phyloP scores from a whole-genome alignment of 2,113 vertebrate species.

The Corydoras sp. region DNA sequence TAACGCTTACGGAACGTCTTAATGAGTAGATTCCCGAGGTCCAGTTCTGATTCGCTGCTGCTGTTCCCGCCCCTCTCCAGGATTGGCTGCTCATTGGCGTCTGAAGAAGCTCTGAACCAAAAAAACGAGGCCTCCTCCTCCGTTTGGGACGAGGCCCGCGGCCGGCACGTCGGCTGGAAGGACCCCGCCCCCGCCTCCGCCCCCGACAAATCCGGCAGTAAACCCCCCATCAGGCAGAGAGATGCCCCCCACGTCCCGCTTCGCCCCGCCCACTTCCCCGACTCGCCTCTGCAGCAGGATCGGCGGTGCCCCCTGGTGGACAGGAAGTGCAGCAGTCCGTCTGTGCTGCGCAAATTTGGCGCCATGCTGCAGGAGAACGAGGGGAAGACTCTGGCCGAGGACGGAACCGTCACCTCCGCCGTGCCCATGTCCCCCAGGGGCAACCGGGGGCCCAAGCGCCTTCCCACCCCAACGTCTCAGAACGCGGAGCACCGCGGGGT shows the following conservation, averaged over 20 bases:
- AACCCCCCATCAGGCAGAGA: conserved; percentile 61
- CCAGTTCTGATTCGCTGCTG: background rate
- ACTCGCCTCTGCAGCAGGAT: conserved; percentile 51
- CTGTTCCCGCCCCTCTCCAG: conserved; percentile 38
- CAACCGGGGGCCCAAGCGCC: conserved; percentile 51
- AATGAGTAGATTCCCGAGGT: background rate
- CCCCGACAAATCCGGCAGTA: conserved; percentile 54
- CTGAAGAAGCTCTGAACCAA: conserved; percentile 65
- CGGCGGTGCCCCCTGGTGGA: conserved; percentile 57
- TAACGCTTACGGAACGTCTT: too few relatives aligned
- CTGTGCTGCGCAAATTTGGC: conserved; percentile 62
- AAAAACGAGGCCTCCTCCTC: conserved; percentile 54
- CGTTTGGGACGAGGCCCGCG: conserved; percentile 5
- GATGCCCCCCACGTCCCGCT: conserved; percentile 61
- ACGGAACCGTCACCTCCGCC: conserved; percentile 53
- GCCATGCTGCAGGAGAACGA: conserved; percentile 65
- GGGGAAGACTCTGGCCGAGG: conserved; percentile 62
- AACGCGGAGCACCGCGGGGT: conserved; percentile 21
- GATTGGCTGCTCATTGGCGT: conserved; percentile 45
- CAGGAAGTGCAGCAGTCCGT: conserved; percentile 58
- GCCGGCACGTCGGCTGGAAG: conserved; percentile 41
- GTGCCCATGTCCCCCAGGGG: conserved; percentile 48
- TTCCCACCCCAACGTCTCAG: conserved; percentile 52
- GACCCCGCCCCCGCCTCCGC: conserved; percentile 33
- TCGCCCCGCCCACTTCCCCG: conserved; percentile 69